Evolutionary conservation across 2,888 invertebrate genomes (phyloP).

Genomic region (Pristionchus entomophagus): DNA sequence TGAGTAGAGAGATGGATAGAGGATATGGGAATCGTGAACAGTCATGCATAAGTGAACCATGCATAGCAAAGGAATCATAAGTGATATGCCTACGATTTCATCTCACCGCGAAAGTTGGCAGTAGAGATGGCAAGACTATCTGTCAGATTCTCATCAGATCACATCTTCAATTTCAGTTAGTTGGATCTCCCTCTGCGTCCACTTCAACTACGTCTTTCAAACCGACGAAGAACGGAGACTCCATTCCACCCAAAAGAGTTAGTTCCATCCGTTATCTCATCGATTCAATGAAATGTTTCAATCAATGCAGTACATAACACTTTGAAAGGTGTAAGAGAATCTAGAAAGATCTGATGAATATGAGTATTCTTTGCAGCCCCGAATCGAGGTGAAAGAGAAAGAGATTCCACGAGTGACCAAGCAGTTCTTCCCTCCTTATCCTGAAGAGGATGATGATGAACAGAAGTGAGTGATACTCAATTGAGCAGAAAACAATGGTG

Average conservation of each 20-base stretch:
- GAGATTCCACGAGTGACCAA: neutral
- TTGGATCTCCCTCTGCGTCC: neutral
- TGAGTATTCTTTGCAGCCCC: neutral
- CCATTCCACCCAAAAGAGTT: neutral
- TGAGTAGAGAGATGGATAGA: neutral
- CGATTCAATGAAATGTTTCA: too few relatives aligned
- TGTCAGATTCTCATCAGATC: too few relatives aligned
- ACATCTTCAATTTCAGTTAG: neutral
- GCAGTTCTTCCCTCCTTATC: conserved; percentile 22
- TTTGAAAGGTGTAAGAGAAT: too few relatives aligned
- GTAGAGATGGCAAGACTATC: too few relatives aligned
- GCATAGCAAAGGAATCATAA: neutral
- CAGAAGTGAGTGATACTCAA: neutral
- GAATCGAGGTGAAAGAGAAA: neutral
- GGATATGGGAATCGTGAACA: neutral
- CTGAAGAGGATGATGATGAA: neutral
- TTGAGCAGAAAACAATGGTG: neutral
- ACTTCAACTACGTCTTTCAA: too few relatives aligned
- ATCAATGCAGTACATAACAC: too few relatives aligned
- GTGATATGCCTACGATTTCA: too few relatives aligned
- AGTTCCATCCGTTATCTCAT: neutral
- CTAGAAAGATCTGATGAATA: neutral
- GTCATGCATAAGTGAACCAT: neutral
- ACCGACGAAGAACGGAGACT: neutral
- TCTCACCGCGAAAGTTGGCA: too few relatives aligned